A percentile compares a stretch with the other conserved stretches of the same genome.
Evolutionary conservation across 2,113 vertebrate species (phyloP).

Genomic region (Phaethon lepturus): DNA sequence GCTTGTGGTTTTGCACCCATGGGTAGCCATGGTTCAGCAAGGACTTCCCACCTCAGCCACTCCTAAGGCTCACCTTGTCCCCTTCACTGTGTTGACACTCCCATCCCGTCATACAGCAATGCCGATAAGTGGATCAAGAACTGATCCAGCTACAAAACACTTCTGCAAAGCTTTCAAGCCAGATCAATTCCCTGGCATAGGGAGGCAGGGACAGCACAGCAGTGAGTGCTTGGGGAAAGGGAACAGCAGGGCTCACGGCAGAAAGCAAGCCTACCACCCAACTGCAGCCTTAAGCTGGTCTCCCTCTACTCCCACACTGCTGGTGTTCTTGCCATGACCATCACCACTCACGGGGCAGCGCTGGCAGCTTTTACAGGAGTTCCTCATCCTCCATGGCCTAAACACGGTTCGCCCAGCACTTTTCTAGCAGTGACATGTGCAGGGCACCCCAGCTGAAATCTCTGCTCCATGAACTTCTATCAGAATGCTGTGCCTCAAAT

Average conservation of each 20-base stretch:
- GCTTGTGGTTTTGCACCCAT: not conserved
- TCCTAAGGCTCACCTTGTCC: not conserved
- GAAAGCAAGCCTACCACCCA: not conserved
- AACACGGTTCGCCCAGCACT: not conserved
- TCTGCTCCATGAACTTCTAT: not conserved
- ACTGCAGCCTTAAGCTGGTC: not conserved
- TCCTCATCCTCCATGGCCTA: not conserved
- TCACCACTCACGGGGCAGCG: not conserved
- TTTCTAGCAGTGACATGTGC: not conserved
- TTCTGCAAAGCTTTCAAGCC: not conserved
- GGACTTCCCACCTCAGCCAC: not conserved
- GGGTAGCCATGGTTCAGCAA: not conserved
- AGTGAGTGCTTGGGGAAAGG: not conserved
- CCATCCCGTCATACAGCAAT: fast-evolving
- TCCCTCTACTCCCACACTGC: not conserved
- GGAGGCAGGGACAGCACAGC: not conserved
- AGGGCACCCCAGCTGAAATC: not conserved
- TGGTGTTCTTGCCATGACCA: fast-evolving
- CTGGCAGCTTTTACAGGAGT: not conserved
- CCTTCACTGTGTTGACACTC: not conserved
- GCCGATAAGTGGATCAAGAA: not conserved
- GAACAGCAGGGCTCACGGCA: not conserved
- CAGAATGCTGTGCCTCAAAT: not conserved
- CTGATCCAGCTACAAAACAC: not conserved
- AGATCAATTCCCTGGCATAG: not conserved